Conservation (phyloP, 2,113 vertebrate species). For the Campylorhamphus procurvoides region DNA sequence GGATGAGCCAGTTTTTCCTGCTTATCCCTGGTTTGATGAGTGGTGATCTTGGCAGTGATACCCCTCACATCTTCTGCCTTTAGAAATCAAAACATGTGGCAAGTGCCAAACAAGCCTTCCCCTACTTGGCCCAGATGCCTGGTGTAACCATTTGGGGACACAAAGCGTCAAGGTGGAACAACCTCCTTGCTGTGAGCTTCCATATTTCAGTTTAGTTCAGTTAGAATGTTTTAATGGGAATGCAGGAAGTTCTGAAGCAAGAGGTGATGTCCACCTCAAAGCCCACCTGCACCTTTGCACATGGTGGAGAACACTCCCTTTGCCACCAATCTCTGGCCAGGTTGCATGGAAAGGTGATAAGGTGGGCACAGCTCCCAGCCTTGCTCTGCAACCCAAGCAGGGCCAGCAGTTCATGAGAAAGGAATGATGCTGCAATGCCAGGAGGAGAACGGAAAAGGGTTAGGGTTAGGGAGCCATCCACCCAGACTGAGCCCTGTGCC, state of each 20-base stretch:
- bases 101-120: not conserved
- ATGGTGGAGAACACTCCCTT: not conserved
- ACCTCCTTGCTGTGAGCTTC: not conserved
- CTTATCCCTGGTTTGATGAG: not conserved
- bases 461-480: not conserved
- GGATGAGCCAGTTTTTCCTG: slow-evolving; percentile 35
- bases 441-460: not conserved
- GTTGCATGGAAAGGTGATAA: not conserved
- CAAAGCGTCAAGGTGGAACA: not conserved
- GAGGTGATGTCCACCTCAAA: not conserved
- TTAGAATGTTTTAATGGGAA: not conserved
- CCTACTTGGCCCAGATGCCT: fast-evolving
- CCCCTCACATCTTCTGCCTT: not conserved
- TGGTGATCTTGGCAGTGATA: not conserved
- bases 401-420: not conserved
- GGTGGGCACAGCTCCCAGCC: not conserved
- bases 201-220: not conserved
- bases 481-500: not conserved
- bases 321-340: not conserved
- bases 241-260: not conserved
- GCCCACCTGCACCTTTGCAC: not conserved
- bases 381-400: not conserved
- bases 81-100: not conserved
- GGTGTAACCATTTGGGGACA: not conserved
- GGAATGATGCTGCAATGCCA: not conserved